These are phyloP conservation scores for Ceyx cyanopectus DNA, from an alignment of 2,113 vertebrate genomes.

Conservation along the genomic window DNA sequence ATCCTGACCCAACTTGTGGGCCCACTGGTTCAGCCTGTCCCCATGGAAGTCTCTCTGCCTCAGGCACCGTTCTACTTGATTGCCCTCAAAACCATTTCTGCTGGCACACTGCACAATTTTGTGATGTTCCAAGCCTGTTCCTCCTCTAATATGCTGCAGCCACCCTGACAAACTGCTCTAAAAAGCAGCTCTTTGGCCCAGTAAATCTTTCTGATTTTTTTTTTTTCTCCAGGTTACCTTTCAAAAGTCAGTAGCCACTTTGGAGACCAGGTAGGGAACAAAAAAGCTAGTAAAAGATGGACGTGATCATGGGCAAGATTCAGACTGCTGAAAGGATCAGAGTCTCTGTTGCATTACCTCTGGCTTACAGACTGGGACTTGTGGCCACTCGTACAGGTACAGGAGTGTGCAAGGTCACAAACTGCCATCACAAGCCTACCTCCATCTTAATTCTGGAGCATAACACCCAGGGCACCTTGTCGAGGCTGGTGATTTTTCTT, in stretches of 20 bases:
- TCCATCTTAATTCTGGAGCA: background rate
- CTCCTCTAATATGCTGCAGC: background rate
- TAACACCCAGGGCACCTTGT: background rate
- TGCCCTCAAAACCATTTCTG: background rate
- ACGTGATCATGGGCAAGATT: background rate
- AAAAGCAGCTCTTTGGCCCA: background rate
- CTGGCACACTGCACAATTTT: background rate
- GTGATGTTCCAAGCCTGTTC: background rate
- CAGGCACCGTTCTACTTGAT: background rate
- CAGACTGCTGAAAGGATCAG: background rate
- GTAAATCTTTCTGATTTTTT: background rate
- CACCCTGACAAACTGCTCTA: background rate
- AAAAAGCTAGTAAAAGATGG: background rate
- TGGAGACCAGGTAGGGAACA: background rate
- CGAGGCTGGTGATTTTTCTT: background rate
- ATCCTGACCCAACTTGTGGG: accelerated
- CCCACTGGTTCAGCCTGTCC: background rate
- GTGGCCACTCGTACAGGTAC: accelerated
- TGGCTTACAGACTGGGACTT: accelerated
- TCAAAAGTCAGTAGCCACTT: background rate
- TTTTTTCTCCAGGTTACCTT: background rate
- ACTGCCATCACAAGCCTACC: background rate
- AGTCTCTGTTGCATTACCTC: accelerated
- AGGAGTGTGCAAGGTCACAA: background rate
- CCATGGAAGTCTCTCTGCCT: background rate